These are phyloP conservation scores for Excalfactoria chinensis DNA, from an alignment of 2,113 vertebrate genomes.

Conservation along the genomic window DNA sequence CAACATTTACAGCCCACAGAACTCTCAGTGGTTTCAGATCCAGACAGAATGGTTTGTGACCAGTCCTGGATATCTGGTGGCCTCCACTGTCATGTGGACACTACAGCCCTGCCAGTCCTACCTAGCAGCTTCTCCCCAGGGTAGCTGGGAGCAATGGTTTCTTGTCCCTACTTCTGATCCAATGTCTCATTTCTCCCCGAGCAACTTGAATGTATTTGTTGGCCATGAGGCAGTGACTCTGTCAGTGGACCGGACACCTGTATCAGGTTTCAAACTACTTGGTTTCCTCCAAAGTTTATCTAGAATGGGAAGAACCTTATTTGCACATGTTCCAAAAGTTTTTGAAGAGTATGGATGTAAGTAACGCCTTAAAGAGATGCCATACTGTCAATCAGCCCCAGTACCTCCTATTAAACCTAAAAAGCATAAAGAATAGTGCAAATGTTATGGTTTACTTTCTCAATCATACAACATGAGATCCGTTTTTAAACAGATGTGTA, in stretches of 20 bases:
- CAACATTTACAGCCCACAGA: no score
- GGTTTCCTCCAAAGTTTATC: neutral
- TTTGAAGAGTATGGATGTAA: neutral
- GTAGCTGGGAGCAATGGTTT: neutral
- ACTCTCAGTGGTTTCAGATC: fast-evolving
- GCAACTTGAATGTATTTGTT: neutral
- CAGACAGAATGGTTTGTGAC: neutral
- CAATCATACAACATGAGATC: fast-evolving
- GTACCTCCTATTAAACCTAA: neutral
- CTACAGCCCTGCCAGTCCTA: neutral
- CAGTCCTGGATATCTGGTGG: fast-evolving
- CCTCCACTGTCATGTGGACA: fast-evolving
- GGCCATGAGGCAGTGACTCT: neutral
- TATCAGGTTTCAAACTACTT: neutral
- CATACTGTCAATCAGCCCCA: neutral
- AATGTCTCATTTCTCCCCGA: neutral
- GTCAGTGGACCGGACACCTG: neutral
- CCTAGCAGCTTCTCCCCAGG: fast-evolving
- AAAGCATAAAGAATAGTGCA: neutral
- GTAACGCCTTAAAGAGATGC: neutral
- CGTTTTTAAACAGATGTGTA: neutral
- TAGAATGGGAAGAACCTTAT: neutral
- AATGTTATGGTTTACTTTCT: neutral
- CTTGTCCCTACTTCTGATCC: fast-evolving
- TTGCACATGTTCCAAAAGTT: neutral